Conservation (phyloP, 2,797 vertebrate species). For the Sebastolobus altivelis region DNA sequence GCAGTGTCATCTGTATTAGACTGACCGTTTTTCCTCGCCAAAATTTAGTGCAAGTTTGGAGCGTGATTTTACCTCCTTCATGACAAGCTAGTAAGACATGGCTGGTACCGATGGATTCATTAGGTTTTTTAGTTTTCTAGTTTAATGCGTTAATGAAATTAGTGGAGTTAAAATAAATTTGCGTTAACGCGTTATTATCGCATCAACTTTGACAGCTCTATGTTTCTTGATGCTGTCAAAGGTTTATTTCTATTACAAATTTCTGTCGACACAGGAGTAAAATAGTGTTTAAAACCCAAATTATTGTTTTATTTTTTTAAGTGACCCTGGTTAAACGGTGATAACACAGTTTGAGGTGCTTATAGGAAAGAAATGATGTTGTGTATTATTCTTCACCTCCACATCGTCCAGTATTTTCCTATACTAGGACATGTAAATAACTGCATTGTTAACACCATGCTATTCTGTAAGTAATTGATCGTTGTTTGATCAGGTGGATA, state of each 20-base stretch:
- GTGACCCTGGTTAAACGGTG: not conserved
- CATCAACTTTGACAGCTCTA: too few species aligned
- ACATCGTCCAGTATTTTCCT: not conserved
- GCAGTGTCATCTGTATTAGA: not conserved
- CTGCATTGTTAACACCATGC: not conserved
- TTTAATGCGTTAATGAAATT: too few species aligned
- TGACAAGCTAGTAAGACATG: too few species aligned
- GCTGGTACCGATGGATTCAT: too few species aligned
- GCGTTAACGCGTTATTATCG: too few species aligned
- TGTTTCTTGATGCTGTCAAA: not conserved
- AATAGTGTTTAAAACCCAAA: not conserved
- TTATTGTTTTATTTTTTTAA: not conserved
- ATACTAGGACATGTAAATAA: not conserved
- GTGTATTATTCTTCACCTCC: not conserved
- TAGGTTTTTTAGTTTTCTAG: too few species aligned
- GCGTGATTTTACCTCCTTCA: too few species aligned
- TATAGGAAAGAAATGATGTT: not conserved
- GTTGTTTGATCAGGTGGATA: slow-evolving; percentile 23
- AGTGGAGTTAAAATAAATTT: too few species aligned
- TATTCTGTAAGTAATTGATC: not conserved
- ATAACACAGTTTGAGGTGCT: not conserved
- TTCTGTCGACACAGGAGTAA: not conserved
- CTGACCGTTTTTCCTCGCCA: too few species aligned
- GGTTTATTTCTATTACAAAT: not conserved
- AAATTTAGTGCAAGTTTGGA: rapidly evolving